Evolutionary conservation across 2,113 vertebrate species (phyloP).

Genomic region (Puffinus mauretanicus): DNA sequence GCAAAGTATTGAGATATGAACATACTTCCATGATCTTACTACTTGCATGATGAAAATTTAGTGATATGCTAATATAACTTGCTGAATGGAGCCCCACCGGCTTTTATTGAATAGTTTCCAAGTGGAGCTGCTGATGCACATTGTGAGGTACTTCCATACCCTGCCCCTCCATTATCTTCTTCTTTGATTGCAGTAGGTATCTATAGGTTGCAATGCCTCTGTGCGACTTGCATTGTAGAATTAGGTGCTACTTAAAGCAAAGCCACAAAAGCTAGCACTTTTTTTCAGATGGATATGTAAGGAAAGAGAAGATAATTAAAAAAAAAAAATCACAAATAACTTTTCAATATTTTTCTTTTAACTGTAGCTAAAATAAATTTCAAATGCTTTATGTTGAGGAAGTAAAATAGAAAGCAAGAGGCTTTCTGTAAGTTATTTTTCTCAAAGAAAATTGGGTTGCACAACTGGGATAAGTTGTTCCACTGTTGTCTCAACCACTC

Average conservation of each 20-base stretch:
- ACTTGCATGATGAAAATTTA: background rate
- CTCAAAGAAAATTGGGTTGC: background rate
- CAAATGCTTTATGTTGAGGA: background rate
- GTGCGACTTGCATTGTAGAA: fast-evolving
- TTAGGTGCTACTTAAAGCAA: background rate
- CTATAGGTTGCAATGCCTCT: background rate
- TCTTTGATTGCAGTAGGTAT: background rate
- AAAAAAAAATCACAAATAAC: background rate
- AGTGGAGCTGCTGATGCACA: background rate
- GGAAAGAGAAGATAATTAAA: background rate
- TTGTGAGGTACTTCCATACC: background rate
- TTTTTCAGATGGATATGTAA: background rate
- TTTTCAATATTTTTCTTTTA: constrained; percentile 37
- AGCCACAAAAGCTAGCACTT: background rate
- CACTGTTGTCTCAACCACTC: background rate
- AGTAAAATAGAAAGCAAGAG: background rate
- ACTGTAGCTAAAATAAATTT: constrained; percentile 37
- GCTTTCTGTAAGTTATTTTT: background rate
- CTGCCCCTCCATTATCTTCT: background rate
- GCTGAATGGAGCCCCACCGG: background rate
- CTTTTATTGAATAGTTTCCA: background rate
- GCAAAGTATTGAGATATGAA: background rate
- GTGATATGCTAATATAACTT: background rate
- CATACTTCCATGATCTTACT: background rate
- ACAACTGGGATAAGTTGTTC: background rate